phyloP scores from a whole-genome alignment of 2,113 vertebrate genomes.

The Phodopus roborovskii region DNA sequence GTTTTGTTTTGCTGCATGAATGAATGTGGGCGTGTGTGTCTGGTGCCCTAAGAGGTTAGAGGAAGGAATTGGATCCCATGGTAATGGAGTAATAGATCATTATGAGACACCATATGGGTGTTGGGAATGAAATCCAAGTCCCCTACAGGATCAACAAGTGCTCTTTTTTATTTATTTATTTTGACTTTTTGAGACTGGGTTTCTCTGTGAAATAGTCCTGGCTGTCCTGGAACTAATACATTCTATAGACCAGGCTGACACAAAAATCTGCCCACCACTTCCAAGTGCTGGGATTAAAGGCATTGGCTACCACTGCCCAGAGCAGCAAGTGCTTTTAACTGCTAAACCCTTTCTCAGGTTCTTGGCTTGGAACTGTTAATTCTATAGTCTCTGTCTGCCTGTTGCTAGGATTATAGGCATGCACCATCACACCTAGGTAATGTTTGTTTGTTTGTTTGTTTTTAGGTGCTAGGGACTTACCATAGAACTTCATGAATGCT shows the following conservation, averaged over 20 bases:
- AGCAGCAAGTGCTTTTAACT: background rate
- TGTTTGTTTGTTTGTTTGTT: background rate
- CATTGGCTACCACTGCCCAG: too few relatives aligned
- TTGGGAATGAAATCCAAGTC: background rate
- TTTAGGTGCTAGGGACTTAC: background rate
- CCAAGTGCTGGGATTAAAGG: too few relatives aligned
- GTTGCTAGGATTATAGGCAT: background rate
- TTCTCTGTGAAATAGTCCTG: too few relatives aligned
- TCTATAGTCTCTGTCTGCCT: background rate
- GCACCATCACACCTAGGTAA: background rate
- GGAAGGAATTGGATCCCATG: background rate
- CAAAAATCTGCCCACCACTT: too few relatives aligned
- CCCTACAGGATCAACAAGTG: too few relatives aligned
- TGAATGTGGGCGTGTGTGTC: background rate
- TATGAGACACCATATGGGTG: background rate
- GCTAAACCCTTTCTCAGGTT: background rate
- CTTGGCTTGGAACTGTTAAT: background rate
- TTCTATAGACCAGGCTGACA: too few relatives aligned
- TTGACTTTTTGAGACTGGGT: too few relatives aligned
- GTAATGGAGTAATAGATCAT: background rate
- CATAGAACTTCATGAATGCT: background rate
- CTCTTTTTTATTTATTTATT: too few relatives aligned
- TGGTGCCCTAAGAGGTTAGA: background rate
- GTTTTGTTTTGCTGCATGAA: background rate
- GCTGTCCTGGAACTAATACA: too few relatives aligned